Conservation (phyloP, 1,140 invertebrate species). For the Brachionus asplanchnoidis region DNA sequence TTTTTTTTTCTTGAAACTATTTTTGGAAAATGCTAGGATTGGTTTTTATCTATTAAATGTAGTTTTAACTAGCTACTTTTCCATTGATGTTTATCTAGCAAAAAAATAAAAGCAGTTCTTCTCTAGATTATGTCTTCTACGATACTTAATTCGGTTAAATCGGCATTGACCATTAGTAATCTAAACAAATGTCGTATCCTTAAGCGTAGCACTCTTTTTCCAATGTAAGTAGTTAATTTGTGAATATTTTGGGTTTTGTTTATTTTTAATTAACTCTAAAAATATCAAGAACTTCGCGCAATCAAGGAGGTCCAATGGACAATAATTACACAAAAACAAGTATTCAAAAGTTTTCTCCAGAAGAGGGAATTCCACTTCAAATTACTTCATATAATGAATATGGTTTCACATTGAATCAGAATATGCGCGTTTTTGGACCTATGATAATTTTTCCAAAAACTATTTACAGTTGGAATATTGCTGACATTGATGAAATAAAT, state of each 20-base stretch:
- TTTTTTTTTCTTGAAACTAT: background rate
- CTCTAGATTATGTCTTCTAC: background rate
- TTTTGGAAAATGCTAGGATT: background rate
- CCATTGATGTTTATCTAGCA: no score
- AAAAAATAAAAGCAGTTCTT: background rate
- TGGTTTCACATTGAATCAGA: conserved; percentile 20
- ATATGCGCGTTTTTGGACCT: conserved; percentile 5
- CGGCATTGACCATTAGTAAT: background rate
- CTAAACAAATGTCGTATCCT: background rate
- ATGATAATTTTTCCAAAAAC: conserved; percentile 34
- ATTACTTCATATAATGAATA: conserved; percentile 32
- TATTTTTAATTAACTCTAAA: background rate
- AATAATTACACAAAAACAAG: conserved; percentile 16
- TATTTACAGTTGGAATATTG: conserved; percentile 35
- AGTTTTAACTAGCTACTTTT: background rate
- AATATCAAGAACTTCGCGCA: background rate
- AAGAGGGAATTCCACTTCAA: conserved; percentile 20
- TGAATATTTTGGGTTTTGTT: background rate
- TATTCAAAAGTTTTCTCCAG: background rate
- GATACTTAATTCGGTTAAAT: background rate
- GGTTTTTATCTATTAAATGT: background rate
- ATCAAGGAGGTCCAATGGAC: background rate
- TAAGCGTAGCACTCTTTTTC: background rate
- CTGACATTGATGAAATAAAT: conserved; percentile 27
- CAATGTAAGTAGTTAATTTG: background rate